These are phyloP conservation scores for Notiomystis cincta DNA, from an alignment of 2,113 vertebrate genomes.

Conservation along the genomic window DNA sequence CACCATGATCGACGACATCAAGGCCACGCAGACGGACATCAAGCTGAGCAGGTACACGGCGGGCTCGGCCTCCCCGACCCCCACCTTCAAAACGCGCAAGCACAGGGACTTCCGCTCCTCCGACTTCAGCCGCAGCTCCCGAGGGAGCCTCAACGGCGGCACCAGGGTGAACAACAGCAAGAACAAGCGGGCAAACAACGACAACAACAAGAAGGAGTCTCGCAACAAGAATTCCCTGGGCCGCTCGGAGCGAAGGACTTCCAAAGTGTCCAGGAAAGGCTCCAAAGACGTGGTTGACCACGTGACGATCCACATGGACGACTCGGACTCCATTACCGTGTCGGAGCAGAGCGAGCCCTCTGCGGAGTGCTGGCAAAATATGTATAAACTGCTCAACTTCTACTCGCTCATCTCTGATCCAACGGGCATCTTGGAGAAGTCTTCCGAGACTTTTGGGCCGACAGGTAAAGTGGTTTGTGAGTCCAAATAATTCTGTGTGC, in stretches of 20 bases:
- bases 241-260: constrained; percentile 90
- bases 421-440: constrained; percentile 93
- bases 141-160: constrained; percentile 90
- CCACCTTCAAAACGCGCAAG: constrained; percentile 92
- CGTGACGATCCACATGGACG: constrained; percentile 94
- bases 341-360: constrained; percentile 98
- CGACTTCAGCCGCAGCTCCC: constrained; percentile 94
- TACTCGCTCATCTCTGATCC: constrained; percentile 98
- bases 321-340: constrained; percentile 97
- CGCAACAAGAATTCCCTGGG: constrained; percentile 87
- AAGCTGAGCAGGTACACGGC: constrained; percentile 97
- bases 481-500: not conserved
- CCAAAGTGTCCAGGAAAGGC: constrained; percentile 92
- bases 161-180: constrained; percentile 84
- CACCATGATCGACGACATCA: constrained; percentile 98
- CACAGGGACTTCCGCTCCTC: constrained; percentile 91
- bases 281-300: constrained; percentile 97
- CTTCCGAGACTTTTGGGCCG: constrained; percentile 83
- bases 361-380: constrained; percentile 98
- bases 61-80: constrained; percentile 92
- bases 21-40: constrained; percentile 97
- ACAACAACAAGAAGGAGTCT: constrained; percentile 83
- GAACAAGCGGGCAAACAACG: constrained; percentile 79
- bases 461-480: constrained; percentile 75
- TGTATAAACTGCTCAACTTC: constrained; percentile 98